phyloP scores from a whole-genome alignment of 2,888 invertebrate genomes.

The Platycheirus rosarum region DNA sequence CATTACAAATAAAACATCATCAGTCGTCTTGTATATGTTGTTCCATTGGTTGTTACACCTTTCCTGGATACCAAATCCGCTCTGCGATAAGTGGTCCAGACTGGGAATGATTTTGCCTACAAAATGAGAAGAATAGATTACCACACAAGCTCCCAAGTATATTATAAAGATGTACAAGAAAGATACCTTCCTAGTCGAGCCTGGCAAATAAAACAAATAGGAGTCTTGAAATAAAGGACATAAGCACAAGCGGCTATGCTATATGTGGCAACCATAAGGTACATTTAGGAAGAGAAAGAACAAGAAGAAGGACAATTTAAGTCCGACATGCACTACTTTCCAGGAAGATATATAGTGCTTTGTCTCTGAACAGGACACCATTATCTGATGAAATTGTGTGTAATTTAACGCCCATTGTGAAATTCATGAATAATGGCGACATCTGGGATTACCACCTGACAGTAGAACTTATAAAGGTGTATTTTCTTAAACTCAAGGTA shows the following conservation, averaged over 20 bases:
- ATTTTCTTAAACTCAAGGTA: conserved; percentile 56
- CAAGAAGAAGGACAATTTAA: conserved; percentile 69
- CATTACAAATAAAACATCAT: conserved; percentile 69
- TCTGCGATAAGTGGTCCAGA: conserved; percentile 46
- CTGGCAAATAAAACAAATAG: conserved; percentile 69
- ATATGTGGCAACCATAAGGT: conserved; percentile 8
- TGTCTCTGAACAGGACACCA: conserved; percentile 68
- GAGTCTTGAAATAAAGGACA: conserved; percentile 65
- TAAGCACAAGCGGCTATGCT: conserved; percentile 15
- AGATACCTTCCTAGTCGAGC: not conserved
- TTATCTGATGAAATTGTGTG: conserved; percentile 73
- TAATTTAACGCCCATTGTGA: conserved; percentile 72
- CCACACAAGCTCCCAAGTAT: conserved; percentile 1
- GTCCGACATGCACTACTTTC: conserved; percentile 63
- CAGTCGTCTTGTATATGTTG: conserved; percentile 36
- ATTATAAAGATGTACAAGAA: not conserved
- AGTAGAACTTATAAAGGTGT: conserved; percentile 61
- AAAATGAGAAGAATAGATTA: conserved; percentile 62
- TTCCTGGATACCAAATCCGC: conserved; percentile 29
- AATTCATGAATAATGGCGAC: conserved; percentile 73
- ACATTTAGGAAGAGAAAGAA: no score
- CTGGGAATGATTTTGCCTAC: conserved; percentile 34
- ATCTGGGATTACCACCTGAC: conserved; percentile 70
- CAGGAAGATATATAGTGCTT: conserved; percentile 65
- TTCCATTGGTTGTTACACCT: conserved; percentile 40